Base-by-base conservation (phyloP, 2,113 vertebrate species). In the Catharus minimus region DNA sequence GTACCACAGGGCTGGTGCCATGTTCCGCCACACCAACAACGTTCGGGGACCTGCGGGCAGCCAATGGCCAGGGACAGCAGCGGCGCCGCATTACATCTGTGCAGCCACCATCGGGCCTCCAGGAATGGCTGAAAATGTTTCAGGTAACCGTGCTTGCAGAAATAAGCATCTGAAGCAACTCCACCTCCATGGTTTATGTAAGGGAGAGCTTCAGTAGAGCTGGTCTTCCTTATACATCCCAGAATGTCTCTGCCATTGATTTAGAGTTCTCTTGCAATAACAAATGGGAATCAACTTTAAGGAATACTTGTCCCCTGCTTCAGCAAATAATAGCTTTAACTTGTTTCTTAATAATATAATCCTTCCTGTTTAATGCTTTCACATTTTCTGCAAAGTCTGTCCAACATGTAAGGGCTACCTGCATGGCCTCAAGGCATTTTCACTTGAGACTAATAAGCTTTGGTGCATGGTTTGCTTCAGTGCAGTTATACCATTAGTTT, bases 111-210 rank as follows among this genome's bases (percentile, higher is more conserved):
- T 98, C 98, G 4, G 99, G 99, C 96, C 99, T 99, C 81, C 99
- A 99, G 90, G 99, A 99, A 95, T 99, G 99, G 99, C 98, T 99
- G 96, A 99, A 99, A 88, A 99, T 99, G 97, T 99, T 99, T 97
- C 99, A 99, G 99, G 99, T 99, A 95, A 98, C 86, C 28, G 6
- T 49, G 41, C 62, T 44, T 72, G 43, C 27, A 75, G 38, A 61
- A 56, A 53, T 12, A 23, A 50, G 10, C 27, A 21, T 5, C 52
- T 66, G 69, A 19, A 60, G 64, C 73, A 55, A 2, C 50, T 91
- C 38, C 15, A 5, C 53, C 43, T 47, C n/a, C 11, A 0, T 24
- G 68, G 36, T 30, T 78, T 23, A 36, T 77, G 50, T 15, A 23
- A 36, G 44, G 66, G 27, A 28, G 50, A n/a, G 30, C 73, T 91